phyloP scores from a whole-genome alignment of 2,113 vertebrate species.

The Paedocypris sp. region DNA sequence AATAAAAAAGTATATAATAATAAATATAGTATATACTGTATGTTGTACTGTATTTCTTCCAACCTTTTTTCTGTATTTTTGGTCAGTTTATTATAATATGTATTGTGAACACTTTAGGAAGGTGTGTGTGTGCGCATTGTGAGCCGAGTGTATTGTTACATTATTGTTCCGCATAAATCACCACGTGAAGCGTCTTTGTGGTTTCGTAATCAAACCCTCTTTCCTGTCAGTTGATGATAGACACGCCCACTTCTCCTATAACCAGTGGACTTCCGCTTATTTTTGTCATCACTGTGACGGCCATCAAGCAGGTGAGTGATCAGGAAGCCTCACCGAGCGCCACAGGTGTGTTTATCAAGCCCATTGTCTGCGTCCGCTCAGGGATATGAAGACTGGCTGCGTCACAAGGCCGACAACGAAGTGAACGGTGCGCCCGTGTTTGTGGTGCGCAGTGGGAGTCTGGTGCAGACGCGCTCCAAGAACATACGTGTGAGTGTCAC shows the following conservation, averaged over 20 bases:
- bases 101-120: too few relatives aligned
- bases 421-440: slow-evolving; percentile 94
- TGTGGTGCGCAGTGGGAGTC: slow-evolving; percentile 92
- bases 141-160: too few relatives aligned
- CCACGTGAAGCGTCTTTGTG: too few relatives aligned
- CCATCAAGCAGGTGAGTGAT: slow-evolving; percentile 90
- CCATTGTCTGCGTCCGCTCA: slow-evolving; percentile 31
- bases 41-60: too few relatives aligned
- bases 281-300: slow-evolving; percentile 97
- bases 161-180: too few relatives aligned
- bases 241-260: slow-evolving; percentile 94
- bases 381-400: slow-evolving; percentile 97
- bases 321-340: neutral
- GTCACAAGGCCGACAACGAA: slow-evolving; percentile 97
- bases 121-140: too few relatives aligned
- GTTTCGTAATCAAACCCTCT: neutral
- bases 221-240: slow-evolving; percentile 84
- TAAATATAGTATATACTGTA: too few relatives aligned
- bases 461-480: slow-evolving; percentile 95
- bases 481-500: slow-evolving; percentile 79
- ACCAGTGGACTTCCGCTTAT: slow-evolving; percentile 97
- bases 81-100: too few relatives aligned
- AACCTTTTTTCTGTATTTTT: too few relatives aligned
- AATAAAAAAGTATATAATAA: too few relatives aligned
- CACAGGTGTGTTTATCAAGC: neutral